Conservation (phyloP, 2,113 vertebrate species). For the Spea multiplicata region DNA sequence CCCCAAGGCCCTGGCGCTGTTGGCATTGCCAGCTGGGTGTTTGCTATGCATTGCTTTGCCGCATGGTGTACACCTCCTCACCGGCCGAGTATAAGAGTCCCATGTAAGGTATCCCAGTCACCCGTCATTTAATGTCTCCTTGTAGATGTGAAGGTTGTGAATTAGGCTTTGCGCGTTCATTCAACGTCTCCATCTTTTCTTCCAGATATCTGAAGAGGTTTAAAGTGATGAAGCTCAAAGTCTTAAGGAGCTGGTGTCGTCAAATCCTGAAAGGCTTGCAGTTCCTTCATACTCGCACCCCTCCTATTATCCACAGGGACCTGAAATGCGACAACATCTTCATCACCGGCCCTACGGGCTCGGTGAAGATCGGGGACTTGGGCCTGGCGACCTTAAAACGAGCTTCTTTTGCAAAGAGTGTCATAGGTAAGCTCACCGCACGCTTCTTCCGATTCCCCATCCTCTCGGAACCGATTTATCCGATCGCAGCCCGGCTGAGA, state of each 20-base stretch:
- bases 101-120: no score
- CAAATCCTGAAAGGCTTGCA: constrained; percentile 98
- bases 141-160: no score
- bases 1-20: no score
- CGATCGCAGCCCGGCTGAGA: no score
- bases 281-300: constrained; percentile 93
- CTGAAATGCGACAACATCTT: constrained; percentile 99
- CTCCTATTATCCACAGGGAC: constrained; percentile 97
- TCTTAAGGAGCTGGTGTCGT: constrained; percentile 93
- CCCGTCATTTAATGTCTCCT: no score
- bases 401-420: constrained; percentile 97
- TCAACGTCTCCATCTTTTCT: neutral
- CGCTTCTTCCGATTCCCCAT: neutral
- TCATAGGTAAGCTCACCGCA: constrained; percentile 83
- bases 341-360: constrained; percentile 97
- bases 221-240: constrained; percentile 99
- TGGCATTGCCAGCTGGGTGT: no score
- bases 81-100: no score
- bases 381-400: constrained; percentile 94
- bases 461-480: neutral
- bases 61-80: no score
- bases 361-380: constrained; percentile 96
- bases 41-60: no score
- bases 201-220: constrained; percentile 95
- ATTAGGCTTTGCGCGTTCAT: no score